phyloP scores from a whole-genome alignment of 1,140 invertebrate genomes.

The Araneus ventricosus region DNA sequence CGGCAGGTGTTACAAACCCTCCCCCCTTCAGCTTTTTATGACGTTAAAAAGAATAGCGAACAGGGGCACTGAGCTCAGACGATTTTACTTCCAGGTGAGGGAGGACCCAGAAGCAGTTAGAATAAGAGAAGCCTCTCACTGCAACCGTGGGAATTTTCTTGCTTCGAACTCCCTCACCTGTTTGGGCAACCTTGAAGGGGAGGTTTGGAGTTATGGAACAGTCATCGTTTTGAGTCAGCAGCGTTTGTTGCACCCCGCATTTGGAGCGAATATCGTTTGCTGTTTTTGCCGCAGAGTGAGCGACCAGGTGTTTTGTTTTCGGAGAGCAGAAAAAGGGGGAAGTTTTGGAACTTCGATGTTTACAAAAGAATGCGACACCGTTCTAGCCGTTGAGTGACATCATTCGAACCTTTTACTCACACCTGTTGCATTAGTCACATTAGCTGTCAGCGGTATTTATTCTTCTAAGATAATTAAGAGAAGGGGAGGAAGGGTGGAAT shows the following conservation, averaged over 20 bases:
- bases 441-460: neutral
- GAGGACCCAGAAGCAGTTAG: conserved; percentile 48
- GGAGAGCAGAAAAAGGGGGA: neutral
- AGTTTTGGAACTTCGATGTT: neutral
- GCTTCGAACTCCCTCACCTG: conserved; percentile 59
- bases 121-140: neutral
- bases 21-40: conserved; percentile 27
- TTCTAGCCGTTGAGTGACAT: neutral
- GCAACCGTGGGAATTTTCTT: conserved; percentile 64
- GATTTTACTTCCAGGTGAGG: conserved; percentile 61
- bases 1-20: conserved; percentile 40
- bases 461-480: neutral
- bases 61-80: neutral
- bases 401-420: neutral
- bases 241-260: neutral
- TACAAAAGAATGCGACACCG: conserved; percentile 6
- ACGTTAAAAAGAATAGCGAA: conserved; percentile 44
- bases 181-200: neutral
- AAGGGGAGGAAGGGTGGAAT: neutral
- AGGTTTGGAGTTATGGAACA: neutral
- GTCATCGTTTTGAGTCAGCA: conserved; percentile 22
- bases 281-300: neutral
- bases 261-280: neutral
- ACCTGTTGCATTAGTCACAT: conserved; percentile 31
- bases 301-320: conserved; percentile 64